Evolutionary conservation across 2,888 invertebrate genomes (phyloP), one percentile per base, ranked within the genome.

Genomic region (Miltochrista miniata): DNA sequence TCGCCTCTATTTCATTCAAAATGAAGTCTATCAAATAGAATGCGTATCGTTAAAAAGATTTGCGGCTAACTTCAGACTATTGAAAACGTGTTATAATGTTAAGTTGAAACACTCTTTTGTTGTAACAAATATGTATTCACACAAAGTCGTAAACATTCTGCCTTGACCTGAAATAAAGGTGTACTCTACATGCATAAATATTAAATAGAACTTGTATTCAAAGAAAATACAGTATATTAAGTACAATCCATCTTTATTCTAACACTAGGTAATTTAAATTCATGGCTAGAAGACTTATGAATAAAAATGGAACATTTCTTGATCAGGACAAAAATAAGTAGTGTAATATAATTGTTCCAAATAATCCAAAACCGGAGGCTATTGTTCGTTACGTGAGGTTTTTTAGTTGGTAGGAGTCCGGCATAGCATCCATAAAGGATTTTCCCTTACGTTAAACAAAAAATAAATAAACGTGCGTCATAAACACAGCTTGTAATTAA

Each of bases 11-110:
- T 79, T 75, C 76, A 77, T 74, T 73, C 76, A 79, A 83, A 79
- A 81, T 83, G 81, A 89, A 88, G 84, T 85, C 85, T 85, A 84
- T 68, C 65, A 61, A 69, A 61, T 48, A 50, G 51, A 41, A 30
- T 10, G 13, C 29, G 15, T 12, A 1, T 11, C 24, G 2, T 15
- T 24, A 24, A 24, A 24, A 24, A 49, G 29, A 39, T 24, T 24
- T 2, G 2, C 18, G 18, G 5, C 3, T 2, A 24, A 24, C 18
- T 24, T 24, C 18, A 24, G 18, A 24, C 18, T 24, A 24, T 24
- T 4, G 13, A 29, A 45, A 41, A 41, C 14, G 38, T 37, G 12
- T 37, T 33, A 36, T 12, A n/a, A n/a, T 34, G 13, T 15, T 24
- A 29, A 7, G 18, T 33, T 31, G 18, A 38, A 12, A 9, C 37